Conservation (phyloP, 2,113 vertebrate genomes). For the Spea bombifrons region DNA sequence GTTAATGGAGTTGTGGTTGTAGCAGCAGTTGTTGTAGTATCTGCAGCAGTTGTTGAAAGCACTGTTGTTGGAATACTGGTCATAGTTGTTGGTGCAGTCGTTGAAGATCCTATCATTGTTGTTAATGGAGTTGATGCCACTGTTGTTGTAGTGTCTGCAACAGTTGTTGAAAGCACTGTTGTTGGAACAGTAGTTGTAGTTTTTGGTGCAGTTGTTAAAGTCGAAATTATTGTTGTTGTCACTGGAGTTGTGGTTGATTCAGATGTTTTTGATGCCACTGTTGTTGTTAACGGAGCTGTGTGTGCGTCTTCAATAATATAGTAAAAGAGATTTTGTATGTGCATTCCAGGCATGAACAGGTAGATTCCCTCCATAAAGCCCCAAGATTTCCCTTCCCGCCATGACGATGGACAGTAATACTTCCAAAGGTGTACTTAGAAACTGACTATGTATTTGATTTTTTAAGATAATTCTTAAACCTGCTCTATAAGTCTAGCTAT, state of each 20-base stretch:
- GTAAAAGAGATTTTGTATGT: too few relatives aligned
- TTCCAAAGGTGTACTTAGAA: too few relatives aligned
- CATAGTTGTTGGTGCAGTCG: neutral
- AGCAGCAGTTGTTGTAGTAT: neutral
- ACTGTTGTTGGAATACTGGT: neutral
- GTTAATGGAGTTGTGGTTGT: neutral
- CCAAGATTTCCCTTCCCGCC: too few relatives aligned
- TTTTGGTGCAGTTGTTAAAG: neutral
- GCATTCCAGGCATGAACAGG: too few relatives aligned
- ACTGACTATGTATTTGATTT: too few relatives aligned
- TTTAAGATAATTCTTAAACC: too few relatives aligned
- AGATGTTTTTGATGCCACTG: neutral
- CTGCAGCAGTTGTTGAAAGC: neutral
- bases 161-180: neutral
- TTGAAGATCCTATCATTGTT: neutral
- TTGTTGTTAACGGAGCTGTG: neutral
- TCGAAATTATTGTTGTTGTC: neutral
- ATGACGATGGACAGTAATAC: too few relatives aligned
- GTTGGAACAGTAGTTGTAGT: neutral
- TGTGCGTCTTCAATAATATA: neutral
- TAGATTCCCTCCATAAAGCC: too few relatives aligned
- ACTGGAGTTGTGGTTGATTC: neutral
- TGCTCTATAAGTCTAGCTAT: too few relatives aligned
- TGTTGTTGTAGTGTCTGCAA: neutral
- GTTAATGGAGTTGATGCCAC: neutral